Conservation (phyloP, 2,888 invertebrate species). For the Pyralis farinalis region DNA sequence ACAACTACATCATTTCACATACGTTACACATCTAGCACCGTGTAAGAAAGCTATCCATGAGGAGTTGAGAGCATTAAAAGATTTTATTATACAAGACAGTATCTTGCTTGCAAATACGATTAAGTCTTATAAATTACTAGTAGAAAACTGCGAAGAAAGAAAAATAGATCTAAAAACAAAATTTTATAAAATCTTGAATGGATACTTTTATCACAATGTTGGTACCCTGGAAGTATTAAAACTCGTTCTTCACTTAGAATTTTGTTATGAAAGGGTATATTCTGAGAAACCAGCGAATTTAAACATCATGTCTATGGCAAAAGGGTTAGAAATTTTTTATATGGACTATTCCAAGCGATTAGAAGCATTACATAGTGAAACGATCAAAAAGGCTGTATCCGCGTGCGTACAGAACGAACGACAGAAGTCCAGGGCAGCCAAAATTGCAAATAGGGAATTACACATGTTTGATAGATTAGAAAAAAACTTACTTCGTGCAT, state of each 20-base stretch:
- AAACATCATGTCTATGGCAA: constrained; percentile 78
- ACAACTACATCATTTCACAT: constrained; percentile 82
- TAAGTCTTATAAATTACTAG: constrained; percentile 36
- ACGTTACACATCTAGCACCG: constrained; percentile 79
- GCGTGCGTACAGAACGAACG: constrained; percentile 75
- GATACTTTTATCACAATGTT: constrained; percentile 78
- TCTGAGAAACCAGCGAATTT: constrained; percentile 80
- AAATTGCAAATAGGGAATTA: constrained; percentile 80
- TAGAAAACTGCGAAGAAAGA: constrained; percentile 71
- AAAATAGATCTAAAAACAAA: constrained; percentile 72
- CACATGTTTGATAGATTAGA: constrained; percentile 69
- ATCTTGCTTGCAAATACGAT: constrained; percentile 40
- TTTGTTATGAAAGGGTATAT: constrained; percentile 82
- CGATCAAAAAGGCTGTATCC: constrained; percentile 73
- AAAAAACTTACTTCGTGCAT: constrained; percentile 57
- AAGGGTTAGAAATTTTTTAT: constrained; percentile 79
- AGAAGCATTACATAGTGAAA: constrained; percentile 76
- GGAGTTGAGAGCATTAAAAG: constrained; percentile 64
- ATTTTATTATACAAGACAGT: constrained; percentile 49
- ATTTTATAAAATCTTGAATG: constrained; percentile 77
- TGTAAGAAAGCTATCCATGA: constrained; percentile 70
- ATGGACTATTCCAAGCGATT: constrained; percentile 70
- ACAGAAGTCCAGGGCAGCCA: constrained; percentile 70
- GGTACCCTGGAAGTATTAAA: constrained; percentile 79
- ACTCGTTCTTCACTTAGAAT: constrained; percentile 81